These are phyloP conservation scores for Psammodynastes pulverulentus DNA, from an alignment of 2,113 vertebrate species.

Conservation along the genomic window DNA sequence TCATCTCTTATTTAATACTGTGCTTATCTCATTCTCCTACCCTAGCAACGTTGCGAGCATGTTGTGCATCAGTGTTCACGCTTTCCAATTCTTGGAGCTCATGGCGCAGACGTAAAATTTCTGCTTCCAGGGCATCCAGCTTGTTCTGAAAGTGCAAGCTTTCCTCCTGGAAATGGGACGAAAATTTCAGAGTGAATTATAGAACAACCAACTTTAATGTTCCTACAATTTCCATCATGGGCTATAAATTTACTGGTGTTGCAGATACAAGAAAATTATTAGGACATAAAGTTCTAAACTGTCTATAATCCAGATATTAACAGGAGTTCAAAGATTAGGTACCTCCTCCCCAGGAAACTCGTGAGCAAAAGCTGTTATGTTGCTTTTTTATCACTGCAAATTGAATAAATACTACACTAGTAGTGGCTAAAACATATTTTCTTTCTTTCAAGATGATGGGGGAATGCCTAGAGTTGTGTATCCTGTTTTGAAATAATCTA, in stretches of 20 bases:
- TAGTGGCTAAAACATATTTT: background rate
- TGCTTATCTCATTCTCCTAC: conserved; percentile 52
- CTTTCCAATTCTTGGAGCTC: conserved; percentile 72
- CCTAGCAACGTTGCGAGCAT: conserved; percentile 74
- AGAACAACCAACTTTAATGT: background rate
- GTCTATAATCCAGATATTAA: background rate
- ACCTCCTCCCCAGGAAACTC: background rate
- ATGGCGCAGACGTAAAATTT: conserved; percentile 69
- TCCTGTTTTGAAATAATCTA: background rate
- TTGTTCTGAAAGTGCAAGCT: conserved; percentile 75
- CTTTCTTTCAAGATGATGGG: background rate
- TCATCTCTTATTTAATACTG: background rate
- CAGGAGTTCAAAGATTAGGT: background rate
- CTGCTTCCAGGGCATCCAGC: conserved; percentile 75
- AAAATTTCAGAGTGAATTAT: background rate
- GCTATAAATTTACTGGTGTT: background rate
- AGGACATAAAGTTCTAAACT: background rate
- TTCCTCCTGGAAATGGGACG: conserved; percentile 70
- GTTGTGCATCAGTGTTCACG: conserved; percentile 71
- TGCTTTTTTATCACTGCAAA: background rate
- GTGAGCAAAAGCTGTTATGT: background rate
- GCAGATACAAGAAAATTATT: background rate
- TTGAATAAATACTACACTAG: background rate
- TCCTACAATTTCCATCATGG: background rate
- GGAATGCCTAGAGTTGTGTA: too few relatives aligned